These are phyloP conservation scores for Actinemys pallida DNA, from an alignment of 2,113 vertebrate species.

Conservation along the genomic window DNA sequence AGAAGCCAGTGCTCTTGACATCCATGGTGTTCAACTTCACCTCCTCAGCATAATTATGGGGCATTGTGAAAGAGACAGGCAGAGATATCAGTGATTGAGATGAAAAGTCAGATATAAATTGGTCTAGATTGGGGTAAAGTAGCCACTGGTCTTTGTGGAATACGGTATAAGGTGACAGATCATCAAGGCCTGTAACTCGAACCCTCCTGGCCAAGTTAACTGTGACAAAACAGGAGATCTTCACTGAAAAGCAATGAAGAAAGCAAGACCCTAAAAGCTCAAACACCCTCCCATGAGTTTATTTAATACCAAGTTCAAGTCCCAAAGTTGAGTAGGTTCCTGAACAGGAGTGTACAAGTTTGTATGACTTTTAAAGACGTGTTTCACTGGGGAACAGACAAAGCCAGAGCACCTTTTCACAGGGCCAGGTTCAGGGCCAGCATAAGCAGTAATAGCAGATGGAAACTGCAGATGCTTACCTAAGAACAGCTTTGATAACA, in stretches of 20 bases:
- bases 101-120: conserved; percentile 11
- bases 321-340: neutral
- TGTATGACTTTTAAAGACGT: neutral
- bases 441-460: neutral
- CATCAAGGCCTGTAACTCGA: neutral
- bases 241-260: neutral
- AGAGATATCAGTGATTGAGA: neutral
- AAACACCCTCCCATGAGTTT: neutral
- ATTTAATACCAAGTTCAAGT: neutral
- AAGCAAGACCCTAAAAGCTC: neutral
- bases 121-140: neutral
- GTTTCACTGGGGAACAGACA: neutral
- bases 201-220: neutral
- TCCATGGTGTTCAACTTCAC: conserved; percentile 30
- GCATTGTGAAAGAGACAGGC: neutral
- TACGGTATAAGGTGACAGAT: neutral
- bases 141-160: neutral
- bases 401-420: neutral
- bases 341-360: neutral
- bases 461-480: neutral
- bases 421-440: neutral
- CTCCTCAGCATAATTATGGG: neutral
- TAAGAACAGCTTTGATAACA: neutral
- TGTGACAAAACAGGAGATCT: neutral
- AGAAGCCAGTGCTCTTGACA: conserved; percentile 18